Conservation (phyloP, 2,888 invertebrate species). For the Dryomyza anilis region DNA sequence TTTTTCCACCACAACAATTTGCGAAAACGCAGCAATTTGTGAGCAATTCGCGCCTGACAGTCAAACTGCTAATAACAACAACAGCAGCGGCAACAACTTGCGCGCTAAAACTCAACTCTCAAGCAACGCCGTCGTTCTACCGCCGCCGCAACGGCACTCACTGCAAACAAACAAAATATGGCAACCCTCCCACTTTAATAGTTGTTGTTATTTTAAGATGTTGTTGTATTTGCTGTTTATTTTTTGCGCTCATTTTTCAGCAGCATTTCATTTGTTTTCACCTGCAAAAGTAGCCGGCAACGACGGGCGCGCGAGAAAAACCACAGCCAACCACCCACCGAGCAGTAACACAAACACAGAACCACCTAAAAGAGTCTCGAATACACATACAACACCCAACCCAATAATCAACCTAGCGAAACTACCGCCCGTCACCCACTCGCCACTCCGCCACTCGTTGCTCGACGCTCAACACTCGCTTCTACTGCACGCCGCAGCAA, state of each 20-base stretch:
- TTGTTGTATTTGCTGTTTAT: too few relatives aligned
- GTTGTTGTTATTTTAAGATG: slow-evolving; percentile 24
- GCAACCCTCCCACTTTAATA: slow-evolving; percentile 21
- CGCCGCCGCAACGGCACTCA: neutral
- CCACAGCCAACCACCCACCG: slow-evolving; percentile 1
- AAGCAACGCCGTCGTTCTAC: neutral
- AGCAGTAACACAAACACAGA: too few relatives aligned
- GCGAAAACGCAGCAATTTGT: too few relatives aligned
- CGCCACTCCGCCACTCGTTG: neutral
- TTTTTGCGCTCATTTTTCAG: too few relatives aligned
- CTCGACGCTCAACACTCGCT: neutral
- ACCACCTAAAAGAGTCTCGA: slow-evolving; percentile 7
- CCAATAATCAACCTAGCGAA: neutral
- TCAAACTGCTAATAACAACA: too few relatives aligned
- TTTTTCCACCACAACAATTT: too few relatives aligned
- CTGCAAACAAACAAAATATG: neutral
- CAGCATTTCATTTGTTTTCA: slow-evolving; percentile 22
- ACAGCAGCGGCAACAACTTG: slow-evolving; percentile 7
- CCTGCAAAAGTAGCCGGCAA: slow-evolving; percentile 9
- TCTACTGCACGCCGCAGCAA: slow-evolving; percentile 17
- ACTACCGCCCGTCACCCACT: neutral
- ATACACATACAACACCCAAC: neutral
- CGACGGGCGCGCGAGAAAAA: slow-evolving; percentile 12
- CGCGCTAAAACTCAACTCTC: slow-evolving; percentile 4
- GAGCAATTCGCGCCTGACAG: too few relatives aligned